These are phyloP conservation scores for Mechanitis mazaeus DNA, from an alignment of 2,888 invertebrate genomes.

Conservation along the genomic window DNA sequence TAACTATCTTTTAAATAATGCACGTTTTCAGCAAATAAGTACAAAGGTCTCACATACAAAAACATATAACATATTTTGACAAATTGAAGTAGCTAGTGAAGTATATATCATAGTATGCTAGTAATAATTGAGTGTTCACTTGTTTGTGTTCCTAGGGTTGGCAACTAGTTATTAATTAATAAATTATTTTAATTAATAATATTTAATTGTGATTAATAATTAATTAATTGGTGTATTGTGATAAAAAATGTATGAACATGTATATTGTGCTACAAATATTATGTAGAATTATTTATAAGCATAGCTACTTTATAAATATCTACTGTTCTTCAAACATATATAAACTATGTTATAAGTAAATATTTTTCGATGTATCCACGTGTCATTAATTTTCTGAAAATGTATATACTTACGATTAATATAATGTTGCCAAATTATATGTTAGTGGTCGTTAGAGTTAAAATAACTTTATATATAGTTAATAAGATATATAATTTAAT, in stretches of 20 bases:
- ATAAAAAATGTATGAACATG: background rate
- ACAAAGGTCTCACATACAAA: background rate
- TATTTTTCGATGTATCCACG: conserved; percentile 34
- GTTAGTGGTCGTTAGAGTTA: conserved; percentile 27
- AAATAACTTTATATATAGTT: background rate
- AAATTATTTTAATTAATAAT: no score
- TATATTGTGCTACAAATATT: background rate
- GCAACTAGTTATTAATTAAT: background rate
- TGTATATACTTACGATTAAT: conserved; percentile 33
- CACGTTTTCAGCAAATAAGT: conserved; percentile 1
- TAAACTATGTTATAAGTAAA: conserved; percentile 22
- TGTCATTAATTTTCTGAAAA: conserved; percentile 41
- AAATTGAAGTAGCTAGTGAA: background rate
- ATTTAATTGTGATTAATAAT: background rate
- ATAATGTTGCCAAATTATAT: conserved; percentile 45
- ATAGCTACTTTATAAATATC: no score
- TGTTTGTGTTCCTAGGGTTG: conserved; percentile 3
- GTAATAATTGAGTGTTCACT: background rate
- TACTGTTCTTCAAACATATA: background rate
- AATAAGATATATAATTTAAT: no score
- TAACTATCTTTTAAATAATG: background rate
- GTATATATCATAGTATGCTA: background rate
- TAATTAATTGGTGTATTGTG: conserved; percentile 7
- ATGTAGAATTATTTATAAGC: background rate
- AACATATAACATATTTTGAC: no score